Percentiles rank a stretch among this genome's conserved stretches.
These are phyloP conservation scores for Scelioninae gen. 1 DNA, from an alignment of 2,888 invertebrate genomes.

Conservation along the genomic window DNA sequence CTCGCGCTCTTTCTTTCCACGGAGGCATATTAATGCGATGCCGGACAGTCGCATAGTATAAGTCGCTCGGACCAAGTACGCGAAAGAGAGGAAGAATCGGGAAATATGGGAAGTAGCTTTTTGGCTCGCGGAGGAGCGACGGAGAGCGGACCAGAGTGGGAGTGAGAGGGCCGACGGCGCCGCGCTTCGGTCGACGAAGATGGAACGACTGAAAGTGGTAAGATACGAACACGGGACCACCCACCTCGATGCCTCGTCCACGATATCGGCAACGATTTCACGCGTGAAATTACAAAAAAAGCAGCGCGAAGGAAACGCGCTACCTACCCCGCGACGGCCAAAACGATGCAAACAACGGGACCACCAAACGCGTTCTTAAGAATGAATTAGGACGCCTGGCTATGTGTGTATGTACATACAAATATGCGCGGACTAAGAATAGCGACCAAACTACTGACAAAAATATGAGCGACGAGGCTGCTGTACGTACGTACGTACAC, in stretches of 20 bases:
- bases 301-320: conserved; percentile 51
- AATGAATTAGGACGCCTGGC: conserved; percentile 68
- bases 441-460: conserved; percentile 41
- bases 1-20: conserved; percentile 61
- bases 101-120: conserved; percentile 66
- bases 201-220: conserved; percentile 65
- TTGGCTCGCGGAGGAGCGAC: conserved; percentile 55
- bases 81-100: conserved; percentile 65
- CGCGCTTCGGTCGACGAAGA: conserved; percentile 47
- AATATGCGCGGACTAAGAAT: conserved; percentile 41
- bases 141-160: conserved; percentile 26
- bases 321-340: conserved; percentile 58
- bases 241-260: conserved; percentile 75
- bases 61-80: conserved; percentile 66
- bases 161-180: conserved; percentile 33
- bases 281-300: conserved; percentile 74
- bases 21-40: conserved; percentile 71
- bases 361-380: conserved; percentile 64
- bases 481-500: conserved; percentile 10
- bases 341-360: conserved; percentile 62
- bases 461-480: conserved; percentile 54
- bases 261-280: conserved; percentile 75
- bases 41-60: conserved; percentile 69
- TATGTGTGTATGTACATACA: too few relatives aligned
- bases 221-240: conserved; percentile 74